These are phyloP conservation scores for Chrysodeixis includens DNA, from an alignment of 2,888 invertebrate genomes.

Conservation along the genomic window DNA sequence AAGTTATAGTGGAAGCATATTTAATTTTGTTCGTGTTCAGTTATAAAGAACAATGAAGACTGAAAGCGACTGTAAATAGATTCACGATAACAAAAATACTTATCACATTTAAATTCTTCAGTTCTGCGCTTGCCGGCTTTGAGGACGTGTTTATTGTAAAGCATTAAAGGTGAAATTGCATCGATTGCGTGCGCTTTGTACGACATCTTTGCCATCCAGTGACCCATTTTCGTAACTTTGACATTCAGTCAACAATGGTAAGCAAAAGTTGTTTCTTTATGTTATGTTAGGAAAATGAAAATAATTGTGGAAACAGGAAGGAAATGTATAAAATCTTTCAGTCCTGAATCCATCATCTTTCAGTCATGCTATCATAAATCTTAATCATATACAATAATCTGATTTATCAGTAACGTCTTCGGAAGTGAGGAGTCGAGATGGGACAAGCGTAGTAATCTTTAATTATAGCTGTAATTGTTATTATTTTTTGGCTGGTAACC, in stretches of 20 bases:
- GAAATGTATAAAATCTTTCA: not conserved
- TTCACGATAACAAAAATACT: conserved; percentile 51
- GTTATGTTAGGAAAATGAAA: conserved; percentile 15
- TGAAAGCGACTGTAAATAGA: conserved; percentile 36
- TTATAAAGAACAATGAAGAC: conserved; percentile 28
- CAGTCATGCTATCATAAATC: too few species aligned
- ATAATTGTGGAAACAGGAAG: not conserved
- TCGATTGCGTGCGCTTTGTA: conserved; percentile 77
- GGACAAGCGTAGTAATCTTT: not conserved
- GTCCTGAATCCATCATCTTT: too few species aligned
- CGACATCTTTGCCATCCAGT: conserved; percentile 71
- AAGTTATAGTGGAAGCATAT: conserved; percentile 9
- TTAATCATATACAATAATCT: too few species aligned
- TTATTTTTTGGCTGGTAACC: conserved; percentile 48
- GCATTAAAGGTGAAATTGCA: conserved; percentile 68
- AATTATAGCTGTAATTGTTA: conserved; percentile 17
- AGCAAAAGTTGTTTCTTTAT: conserved; percentile 66
- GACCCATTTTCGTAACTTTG: conserved; percentile 85
- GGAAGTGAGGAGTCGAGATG: not conserved
- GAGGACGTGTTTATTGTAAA: conserved; percentile 34
- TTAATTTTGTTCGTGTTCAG: conserved; percentile 20
- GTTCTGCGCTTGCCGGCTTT: conserved; percentile 35
- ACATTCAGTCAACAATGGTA: conserved; percentile 77
- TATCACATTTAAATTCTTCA: conserved; percentile 18
- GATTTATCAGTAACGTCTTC: not conserved